Conservation (phyloP, 1,140 invertebrate genomes). For the Caenorhabditis briggsae region DNA sequence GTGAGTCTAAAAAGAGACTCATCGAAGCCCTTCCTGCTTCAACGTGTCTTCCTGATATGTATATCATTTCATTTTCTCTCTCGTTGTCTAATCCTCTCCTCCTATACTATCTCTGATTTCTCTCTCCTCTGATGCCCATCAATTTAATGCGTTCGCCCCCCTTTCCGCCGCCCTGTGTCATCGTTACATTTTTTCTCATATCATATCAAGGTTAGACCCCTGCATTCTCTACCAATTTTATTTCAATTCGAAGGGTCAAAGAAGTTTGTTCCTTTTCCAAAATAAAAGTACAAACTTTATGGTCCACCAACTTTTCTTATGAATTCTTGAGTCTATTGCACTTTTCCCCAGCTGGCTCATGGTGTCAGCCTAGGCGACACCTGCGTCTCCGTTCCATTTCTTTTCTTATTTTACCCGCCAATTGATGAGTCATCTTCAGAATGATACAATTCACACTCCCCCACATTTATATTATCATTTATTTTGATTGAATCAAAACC, state of each 20-base stretch:
- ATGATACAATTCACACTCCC: not conserved
- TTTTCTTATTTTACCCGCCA: not conserved
- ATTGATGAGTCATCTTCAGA: slow-evolving; percentile 17
- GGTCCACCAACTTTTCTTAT: too few relatives aligned
- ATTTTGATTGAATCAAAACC: not conserved
- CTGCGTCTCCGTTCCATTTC: not conserved
- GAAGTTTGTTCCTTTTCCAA: too few relatives aligned
- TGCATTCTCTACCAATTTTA: not conserved
- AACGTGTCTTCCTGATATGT: too few relatives aligned
- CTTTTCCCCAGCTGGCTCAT: too few relatives aligned
- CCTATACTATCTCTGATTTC: not conserved
- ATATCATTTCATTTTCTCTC: not conserved
- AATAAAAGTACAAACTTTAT: too few relatives aligned
- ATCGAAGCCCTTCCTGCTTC: not conserved
- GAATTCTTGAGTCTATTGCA: too few relatives aligned
- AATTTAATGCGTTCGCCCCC: slow-evolving; percentile 34
- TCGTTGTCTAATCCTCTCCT: not conserved
- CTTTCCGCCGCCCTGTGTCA: not conserved
- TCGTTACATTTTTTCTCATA: slow-evolving; percentile 54
- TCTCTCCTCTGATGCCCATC: slow-evolving; percentile 20
- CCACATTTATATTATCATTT: not conserved
- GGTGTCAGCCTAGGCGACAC: not conserved
- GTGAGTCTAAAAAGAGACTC: too few relatives aligned
- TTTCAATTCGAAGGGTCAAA: too few relatives aligned
- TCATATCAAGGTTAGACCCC: slow-evolving; percentile 45